Percentiles rank a stretch among this genome's conserved stretches.
These are phyloP conservation scores for Aplysina aerophoba DNA, from an alignment of 37 sponge, comb jelly and placozoan genomes.

Conservation along the genomic window DNA sequence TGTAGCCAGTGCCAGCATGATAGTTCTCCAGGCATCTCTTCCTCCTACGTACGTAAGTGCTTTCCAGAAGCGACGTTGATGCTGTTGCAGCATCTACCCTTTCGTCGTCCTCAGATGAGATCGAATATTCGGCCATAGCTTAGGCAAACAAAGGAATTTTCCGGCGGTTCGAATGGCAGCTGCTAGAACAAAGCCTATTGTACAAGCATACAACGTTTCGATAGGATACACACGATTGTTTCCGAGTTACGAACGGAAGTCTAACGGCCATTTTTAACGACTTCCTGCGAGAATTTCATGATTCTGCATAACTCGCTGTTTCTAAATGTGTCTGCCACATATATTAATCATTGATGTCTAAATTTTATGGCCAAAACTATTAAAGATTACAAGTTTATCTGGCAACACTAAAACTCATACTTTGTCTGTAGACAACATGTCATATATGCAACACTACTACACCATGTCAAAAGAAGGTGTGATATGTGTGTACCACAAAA, in stretches of 20 bases:
- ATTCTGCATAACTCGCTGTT: not conserved
- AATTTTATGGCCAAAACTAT: too few species aligned
- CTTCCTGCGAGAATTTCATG: not conserved
- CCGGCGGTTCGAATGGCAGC: too few species aligned
- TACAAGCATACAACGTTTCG: not conserved
- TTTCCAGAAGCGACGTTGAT: not conserved
- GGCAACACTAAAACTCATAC: too few species aligned
- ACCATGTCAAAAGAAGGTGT: too few species aligned
- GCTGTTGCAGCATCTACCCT: not conserved
- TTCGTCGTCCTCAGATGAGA: not conserved
- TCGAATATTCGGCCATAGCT: not conserved
- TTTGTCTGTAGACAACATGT: too few species aligned
- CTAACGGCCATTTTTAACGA: not conserved
- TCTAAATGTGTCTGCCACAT: conserved; percentile 4
- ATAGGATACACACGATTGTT: not conserved
- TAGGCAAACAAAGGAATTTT: too few species aligned
- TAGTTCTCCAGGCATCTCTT: conserved; percentile 3
- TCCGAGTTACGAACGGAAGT: conserved; percentile 10
- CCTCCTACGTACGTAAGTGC: not conserved
- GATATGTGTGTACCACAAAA: too few species aligned
- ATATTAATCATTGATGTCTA: too few species aligned
- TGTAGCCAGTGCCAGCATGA: not conserved
- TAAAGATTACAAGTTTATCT: too few species aligned
- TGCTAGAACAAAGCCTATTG: not conserved
- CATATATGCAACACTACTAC: too few species aligned